Evolutionary conservation across 2,888 invertebrate species (phyloP).

Genomic region (Spatulosminthurus flaviceps): DNA sequence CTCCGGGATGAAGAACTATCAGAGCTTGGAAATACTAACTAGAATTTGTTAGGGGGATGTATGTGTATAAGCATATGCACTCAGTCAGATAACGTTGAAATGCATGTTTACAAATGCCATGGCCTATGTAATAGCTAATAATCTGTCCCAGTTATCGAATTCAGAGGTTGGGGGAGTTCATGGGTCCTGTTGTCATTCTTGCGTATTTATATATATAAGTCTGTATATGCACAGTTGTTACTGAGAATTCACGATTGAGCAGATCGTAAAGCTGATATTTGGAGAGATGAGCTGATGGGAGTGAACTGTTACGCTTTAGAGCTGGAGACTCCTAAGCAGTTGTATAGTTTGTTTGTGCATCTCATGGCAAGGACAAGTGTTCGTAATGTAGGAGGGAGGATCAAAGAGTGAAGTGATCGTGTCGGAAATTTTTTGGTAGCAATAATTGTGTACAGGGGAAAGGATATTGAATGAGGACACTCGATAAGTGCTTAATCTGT

Average conservation of each 20-base stretch:
- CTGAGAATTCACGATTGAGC: background rate
- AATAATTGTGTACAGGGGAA: slow-evolving; percentile 45
- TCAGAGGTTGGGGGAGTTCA: slow-evolving; percentile 2
- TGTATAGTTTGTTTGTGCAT: background rate
- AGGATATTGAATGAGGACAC: slow-evolving; percentile 50
- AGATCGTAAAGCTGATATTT: no score
- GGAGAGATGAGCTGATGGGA: no score
- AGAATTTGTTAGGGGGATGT: background rate
- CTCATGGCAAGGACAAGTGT: slow-evolving; percentile 39
- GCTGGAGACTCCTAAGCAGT: background rate
- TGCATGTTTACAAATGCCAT: no score
- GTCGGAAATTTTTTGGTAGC: slow-evolving; percentile 50
- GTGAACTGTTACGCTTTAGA: no score
- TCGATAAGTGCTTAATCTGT: slow-evolving; percentile 55
- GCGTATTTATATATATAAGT: background rate
- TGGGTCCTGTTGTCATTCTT: background rate
- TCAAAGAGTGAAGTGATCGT: slow-evolving; percentile 50
- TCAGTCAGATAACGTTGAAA: no score
- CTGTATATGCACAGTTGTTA: background rate
- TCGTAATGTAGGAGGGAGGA: slow-evolving; percentile 40
- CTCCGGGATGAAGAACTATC: background rate
- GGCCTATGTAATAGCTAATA: background rate
- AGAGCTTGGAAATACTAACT: background rate
- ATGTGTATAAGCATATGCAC: background rate
- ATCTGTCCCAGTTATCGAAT: background rate